Conservation (phyloP, 2,888 invertebrate species). For the Rhamnusium bicolor region DNA sequence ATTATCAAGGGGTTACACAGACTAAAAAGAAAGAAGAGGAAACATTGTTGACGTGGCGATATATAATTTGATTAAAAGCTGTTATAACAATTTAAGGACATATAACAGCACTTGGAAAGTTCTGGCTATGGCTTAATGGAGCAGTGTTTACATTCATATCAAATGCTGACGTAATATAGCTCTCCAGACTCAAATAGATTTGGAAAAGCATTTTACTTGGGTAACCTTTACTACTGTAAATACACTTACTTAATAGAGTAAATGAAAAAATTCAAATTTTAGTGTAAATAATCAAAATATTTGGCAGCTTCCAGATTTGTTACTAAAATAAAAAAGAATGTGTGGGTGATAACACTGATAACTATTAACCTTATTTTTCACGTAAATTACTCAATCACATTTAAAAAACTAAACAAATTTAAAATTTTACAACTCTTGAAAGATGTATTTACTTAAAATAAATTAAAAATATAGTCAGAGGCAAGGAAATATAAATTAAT, state of each 20-base stretch:
- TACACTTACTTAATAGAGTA: constrained; percentile 57
- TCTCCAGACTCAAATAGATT: constrained; percentile 51
- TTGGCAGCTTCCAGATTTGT: constrained; percentile 43
- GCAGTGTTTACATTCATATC: constrained; percentile 65
- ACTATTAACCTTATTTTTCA: no score
- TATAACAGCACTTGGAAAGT: constrained; percentile 47
- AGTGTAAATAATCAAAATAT: constrained; percentile 47
- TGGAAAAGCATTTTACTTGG: constrained; percentile 54
- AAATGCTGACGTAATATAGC: constrained; percentile 58
- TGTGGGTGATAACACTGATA: no score
- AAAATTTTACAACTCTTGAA: no score
- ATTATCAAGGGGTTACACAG: background rate
- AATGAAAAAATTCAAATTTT: constrained; percentile 50
- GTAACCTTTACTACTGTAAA: constrained; percentile 54
- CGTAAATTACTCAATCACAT: no score
- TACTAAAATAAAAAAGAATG: constrained; percentile 26
- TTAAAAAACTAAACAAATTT: no score
- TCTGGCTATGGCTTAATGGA: constrained; percentile 61
- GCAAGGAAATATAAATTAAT: no score
- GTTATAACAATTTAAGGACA: constrained; percentile 45
- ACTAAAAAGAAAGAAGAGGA: constrained; percentile 2
- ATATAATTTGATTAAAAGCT: constrained; percentile 46
- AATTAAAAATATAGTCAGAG: no score
- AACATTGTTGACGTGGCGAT: constrained; percentile 7
- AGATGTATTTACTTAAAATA: no score